Evolutionary conservation across 2,888 invertebrate species (phyloP).

Genomic region (Meiosimyza platycephala): DNA sequence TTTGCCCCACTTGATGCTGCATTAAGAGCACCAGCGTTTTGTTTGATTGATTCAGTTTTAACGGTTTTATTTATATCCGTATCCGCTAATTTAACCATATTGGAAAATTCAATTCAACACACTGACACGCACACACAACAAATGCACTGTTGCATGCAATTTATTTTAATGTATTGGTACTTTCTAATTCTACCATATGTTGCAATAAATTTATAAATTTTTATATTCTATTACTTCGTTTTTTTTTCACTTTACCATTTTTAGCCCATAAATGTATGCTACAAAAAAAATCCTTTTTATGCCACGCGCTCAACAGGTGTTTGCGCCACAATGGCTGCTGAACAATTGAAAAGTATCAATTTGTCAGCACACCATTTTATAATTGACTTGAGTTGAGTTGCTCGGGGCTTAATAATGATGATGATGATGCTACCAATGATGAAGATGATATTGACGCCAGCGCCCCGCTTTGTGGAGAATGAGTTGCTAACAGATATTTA

Average conservation of each 20-base stretch:
- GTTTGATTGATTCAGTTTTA: conserved; percentile 8
- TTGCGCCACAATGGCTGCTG: conserved; percentile 57
- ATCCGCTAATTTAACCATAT: conserved; percentile 31
- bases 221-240: no score
- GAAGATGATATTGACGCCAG: background rate
- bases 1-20: background rate
- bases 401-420: background rate
- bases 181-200: conserved; percentile 8
- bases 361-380: conserved; percentile 55
- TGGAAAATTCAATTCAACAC: background rate
- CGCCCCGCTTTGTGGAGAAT: background rate
- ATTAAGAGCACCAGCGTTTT: conserved; percentile 7
- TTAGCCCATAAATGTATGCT: conserved; percentile 16
- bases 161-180: background rate
- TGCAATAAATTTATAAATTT: background rate
- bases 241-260: background rate
- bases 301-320: conserved; percentile 61
- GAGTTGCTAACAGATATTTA: background rate
- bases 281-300: background rate
- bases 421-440: conserved; percentile 19
- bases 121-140: conserved; percentile 5
- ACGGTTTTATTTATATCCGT: conserved; percentile 20
- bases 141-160: conserved; percentile 3
- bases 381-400: conserved; percentile 23
- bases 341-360: conserved; percentile 62